phyloP scores from a whole-genome alignment of 1,140 invertebrate genomes.

The Pachypeltis micranthus region DNA sequence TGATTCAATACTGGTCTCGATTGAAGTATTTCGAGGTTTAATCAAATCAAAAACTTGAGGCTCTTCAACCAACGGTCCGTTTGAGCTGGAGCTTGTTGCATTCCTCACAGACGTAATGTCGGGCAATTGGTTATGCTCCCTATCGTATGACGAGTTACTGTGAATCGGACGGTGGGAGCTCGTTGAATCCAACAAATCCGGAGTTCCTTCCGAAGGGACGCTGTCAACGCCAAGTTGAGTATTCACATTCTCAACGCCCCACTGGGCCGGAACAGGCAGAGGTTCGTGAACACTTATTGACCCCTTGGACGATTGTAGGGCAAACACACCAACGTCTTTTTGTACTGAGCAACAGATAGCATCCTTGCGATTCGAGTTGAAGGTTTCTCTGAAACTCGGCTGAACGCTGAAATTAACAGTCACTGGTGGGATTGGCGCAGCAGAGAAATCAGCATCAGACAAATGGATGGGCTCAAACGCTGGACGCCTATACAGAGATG shows the following conservation, averaged over 20 bases:
- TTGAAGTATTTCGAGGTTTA: conserved; percentile 14
- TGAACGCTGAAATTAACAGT: neutral
- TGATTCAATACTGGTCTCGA: no score
- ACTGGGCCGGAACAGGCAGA: no score
- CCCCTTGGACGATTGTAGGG: no score
- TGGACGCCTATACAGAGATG: conserved; percentile 27
- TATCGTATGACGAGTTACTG: neutral
- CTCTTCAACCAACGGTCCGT: neutral
- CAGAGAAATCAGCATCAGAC: conserved; percentile 32
- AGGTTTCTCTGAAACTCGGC: neutral
- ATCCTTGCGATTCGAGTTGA: conserved; percentile 1
- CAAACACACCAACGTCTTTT: no score
- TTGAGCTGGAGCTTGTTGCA: neutral
- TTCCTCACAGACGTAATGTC: conserved; percentile 21
- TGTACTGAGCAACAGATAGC: no score
- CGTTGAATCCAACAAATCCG: conserved; percentile 22
- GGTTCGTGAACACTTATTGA: no score
- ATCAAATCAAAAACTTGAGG: conserved; percentile 18
- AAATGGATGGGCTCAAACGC: conserved; percentile 32
- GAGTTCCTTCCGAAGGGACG: conserved; percentile 16
- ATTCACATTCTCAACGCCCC: no score
- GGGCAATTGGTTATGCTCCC: conserved; percentile 19
- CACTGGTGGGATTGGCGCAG: conserved; percentile 18
- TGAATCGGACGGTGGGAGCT: conserved; percentile 13
- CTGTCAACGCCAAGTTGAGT: neutral